A percentile compares a stretch with the other conserved stretches of the same genome.
phyloP scores from a whole-genome alignment of 2,888 invertebrate species.

The Myopa testacea region DNA sequence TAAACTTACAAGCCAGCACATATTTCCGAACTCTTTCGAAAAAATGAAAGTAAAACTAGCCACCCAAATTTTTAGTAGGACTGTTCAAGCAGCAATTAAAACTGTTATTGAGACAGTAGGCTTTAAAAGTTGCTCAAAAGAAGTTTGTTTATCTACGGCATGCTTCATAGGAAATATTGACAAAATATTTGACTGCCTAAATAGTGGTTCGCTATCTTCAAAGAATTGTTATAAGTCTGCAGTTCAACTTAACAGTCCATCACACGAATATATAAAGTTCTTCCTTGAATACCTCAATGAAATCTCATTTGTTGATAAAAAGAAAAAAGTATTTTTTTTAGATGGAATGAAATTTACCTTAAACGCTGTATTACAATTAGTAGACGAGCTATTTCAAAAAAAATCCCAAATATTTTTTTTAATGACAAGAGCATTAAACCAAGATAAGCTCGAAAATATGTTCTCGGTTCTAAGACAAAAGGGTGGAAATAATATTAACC shows the following conservation, averaged over 20 bases:
- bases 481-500: too few species aligned
- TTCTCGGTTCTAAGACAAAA: too few species aligned
- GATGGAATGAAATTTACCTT: neutral
- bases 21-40: neutral
- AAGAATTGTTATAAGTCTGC: too few species aligned
- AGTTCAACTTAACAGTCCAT: neutral
- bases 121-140: conserved; percentile 18
- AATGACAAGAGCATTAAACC: too few species aligned
- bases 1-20: too few species aligned
- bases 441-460: too few species aligned
- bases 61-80: too few species aligned
- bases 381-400: neutral
- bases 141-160: conserved; percentile 22
- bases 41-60: too few species aligned
- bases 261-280: neutral
- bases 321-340: neutral
- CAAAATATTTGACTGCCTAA: conserved; percentile 21
- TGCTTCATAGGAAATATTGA: conserved; percentile 31
- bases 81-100: conserved; percentile 25
- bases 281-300: neutral
- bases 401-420: neutral
- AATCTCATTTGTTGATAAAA: neutral
- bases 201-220: too few species aligned
- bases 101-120: conserved; percentile 26
- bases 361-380: neutral